Conservation (phyloP, 2,888 invertebrate species). For the Notodromas monacha region DNA sequence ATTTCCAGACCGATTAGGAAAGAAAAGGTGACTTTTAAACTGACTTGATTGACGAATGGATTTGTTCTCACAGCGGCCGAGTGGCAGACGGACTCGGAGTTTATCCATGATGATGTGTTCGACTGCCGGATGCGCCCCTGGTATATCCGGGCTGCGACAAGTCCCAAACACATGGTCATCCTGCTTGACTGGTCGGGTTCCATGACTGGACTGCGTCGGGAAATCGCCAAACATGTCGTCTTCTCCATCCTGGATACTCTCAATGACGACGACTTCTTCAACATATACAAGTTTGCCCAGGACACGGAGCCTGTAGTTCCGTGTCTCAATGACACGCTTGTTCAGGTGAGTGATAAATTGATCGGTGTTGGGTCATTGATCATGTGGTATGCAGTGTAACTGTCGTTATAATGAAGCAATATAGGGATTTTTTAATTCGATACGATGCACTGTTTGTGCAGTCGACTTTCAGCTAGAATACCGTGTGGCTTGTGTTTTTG, state of each 20-base stretch:
- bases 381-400: too few relatives aligned
- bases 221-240: constrained; percentile 66
- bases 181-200: constrained; percentile 81
- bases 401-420: too few relatives aligned
- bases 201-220: constrained; percentile 65
- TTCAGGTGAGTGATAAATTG: too few relatives aligned
- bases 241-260: constrained; percentile 64
- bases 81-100: constrained; percentile 23
- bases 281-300: constrained; percentile 47
- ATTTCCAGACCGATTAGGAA: too few relatives aligned
- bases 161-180: constrained; percentile 85
- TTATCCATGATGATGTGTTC: constrained; percentile 45
- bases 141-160: constrained; percentile 92
- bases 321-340: constrained; percentile 52
- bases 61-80: constrained; percentile 24
- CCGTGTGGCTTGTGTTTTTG: too few relatives aligned
- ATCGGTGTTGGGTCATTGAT: too few relatives aligned
- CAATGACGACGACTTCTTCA: constrained; percentile 89
- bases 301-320: constrained; percentile 36
- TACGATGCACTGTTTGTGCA: too few relatives aligned
- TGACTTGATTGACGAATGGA: background rate
- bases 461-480: too few relatives aligned
- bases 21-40: too few relatives aligned
- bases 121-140: constrained; percentile 72
- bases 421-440: too few relatives aligned